A percentile compares a stretch with the other conserved stretches of the same genome.
These are phyloP conservation scores for Telenomus remus DNA, from an alignment of 1,140 invertebrate genomes.

Conservation along the genomic window DNA sequence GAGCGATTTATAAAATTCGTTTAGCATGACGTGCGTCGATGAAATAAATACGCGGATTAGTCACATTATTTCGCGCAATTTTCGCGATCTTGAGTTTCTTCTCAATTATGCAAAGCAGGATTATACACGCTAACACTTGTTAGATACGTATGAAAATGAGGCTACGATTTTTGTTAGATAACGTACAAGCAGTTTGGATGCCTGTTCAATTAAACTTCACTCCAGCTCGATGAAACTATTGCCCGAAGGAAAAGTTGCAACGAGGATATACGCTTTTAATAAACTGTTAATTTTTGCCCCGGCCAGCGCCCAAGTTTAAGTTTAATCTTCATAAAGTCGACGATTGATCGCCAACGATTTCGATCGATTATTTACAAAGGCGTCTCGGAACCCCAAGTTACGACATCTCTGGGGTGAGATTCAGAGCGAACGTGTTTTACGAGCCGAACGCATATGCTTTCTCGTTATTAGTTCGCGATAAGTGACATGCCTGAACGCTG, in stretches of 20 bases:
- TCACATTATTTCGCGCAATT: background rate
- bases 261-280: slow-evolving; percentile 4
- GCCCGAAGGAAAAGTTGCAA: background rate
- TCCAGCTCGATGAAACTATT: background rate
- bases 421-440: slow-evolving; percentile 36
- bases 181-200: background rate
- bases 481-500: slow-evolving; percentile 44
- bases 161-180: background rate
- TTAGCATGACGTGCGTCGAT: slow-evolving; percentile 10
- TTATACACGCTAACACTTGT: background rate
- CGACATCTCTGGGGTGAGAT: slow-evolving; percentile 44
- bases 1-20: slow-evolving; percentile 28
- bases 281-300: slow-evolving; percentile 12
- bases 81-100: background rate
- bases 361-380: slow-evolving; percentile 21
- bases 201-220: too few species aligned
- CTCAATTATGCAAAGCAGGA: slow-evolving; percentile 27
- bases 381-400: slow-evolving; percentile 21
- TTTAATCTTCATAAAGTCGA: slow-evolving; percentile 22
- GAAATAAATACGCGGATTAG: slow-evolving; percentile 3
- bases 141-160: slow-evolving; percentile 4
- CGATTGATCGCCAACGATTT: slow-evolving; percentile 15
- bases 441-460: slow-evolving; percentile 35
- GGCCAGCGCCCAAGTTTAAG: slow-evolving; percentile 3
- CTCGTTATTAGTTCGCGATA: slow-evolving; percentile 51